Evolutionary conservation across 2,888 invertebrate species (phyloP).

Genomic region (Conops quadrifasciatus): DNA sequence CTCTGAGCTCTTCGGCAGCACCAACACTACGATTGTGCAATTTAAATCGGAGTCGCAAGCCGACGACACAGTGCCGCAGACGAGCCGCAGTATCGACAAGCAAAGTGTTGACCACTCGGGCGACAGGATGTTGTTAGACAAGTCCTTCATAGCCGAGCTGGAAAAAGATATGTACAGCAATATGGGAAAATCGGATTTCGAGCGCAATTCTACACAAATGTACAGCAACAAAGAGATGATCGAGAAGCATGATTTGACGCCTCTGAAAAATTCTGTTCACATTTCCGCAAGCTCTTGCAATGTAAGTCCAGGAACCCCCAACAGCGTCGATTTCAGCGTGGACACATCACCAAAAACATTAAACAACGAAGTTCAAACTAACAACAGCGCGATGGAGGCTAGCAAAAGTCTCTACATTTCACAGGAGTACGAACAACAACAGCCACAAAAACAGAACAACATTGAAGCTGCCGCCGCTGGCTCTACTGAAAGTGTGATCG

Average conservation of each 20-base stretch:
- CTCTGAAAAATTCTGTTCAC: slow-evolving; percentile 50
- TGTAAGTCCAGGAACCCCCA: slow-evolving; percentile 50
- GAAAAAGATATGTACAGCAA: slow-evolving; percentile 70
- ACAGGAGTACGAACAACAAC: slow-evolving; percentile 32
- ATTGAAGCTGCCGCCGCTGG: slow-evolving; percentile 47
- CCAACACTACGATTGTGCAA: slow-evolving; percentile 32
- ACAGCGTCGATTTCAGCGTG: slow-evolving; percentile 14
- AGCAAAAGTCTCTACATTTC: slow-evolving; percentile 41
- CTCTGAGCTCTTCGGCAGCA: slow-evolving; percentile 13
- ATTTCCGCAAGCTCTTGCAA: slow-evolving; percentile 42
- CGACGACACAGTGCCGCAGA: slow-evolving; percentile 53
- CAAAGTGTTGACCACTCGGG: slow-evolving; percentile 4
- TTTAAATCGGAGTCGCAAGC: slow-evolving; percentile 15
- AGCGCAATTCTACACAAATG: slow-evolving; percentile 60
- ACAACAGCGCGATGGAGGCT: slow-evolving; percentile 33
- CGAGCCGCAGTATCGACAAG: slow-evolving; percentile 55
- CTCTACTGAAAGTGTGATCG: slow-evolving; percentile 64
- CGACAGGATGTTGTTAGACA: slow-evolving; percentile 67
- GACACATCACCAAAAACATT: slow-evolving; percentile 50
- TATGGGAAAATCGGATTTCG: slow-evolving; percentile 60
- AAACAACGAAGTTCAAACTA: slow-evolving; percentile 45
- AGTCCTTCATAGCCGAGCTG: slow-evolving; percentile 72
- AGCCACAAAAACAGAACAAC: slow-evolving; percentile 57
- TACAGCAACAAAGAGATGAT: slow-evolving; percentile 59
- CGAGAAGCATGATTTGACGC: slow-evolving; percentile 60